These are phyloP conservation scores for Mirounga angustirostris DNA, from an alignment of 2,113 vertebrate genomes.

Conservation along the genomic window DNA sequence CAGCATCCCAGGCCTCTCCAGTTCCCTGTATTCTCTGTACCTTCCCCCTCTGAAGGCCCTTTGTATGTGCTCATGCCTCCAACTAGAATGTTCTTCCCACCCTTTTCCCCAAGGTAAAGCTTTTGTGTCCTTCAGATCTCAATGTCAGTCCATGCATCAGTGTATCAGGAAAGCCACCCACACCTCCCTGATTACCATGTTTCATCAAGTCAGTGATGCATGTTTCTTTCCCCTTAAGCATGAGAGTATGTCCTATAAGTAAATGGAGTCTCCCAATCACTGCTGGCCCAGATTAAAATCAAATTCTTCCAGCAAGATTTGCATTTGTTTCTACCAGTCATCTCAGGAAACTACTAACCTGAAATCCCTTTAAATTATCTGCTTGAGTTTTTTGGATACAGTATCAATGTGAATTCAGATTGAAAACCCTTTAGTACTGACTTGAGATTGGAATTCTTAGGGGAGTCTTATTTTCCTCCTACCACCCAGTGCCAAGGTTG, in stretches of 20 bases:
- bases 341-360: neutral
- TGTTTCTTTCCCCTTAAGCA: neutral
- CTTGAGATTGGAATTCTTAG: neutral
- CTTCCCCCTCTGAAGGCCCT: neutral
- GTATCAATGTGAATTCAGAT: neutral
- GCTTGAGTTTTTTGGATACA: neutral
- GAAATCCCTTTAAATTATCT: neutral
- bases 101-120: neutral
- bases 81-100: neutral
- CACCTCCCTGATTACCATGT: neutral
- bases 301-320: neutral
- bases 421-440: neutral
- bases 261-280: neutral
- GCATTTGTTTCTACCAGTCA: neutral
- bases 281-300: neutral
- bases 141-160: neutral
- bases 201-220: neutral
- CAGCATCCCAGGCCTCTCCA: neutral
- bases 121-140: neutral
- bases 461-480: neutral
- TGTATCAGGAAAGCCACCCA: neutral
- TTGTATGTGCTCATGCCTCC: neutral
- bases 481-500: neutral
- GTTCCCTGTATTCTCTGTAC: neutral
- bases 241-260: neutral